Conservation (phyloP, 2,797 vertebrate genomes). For the Pseudotriccus pelzelni region DNA sequence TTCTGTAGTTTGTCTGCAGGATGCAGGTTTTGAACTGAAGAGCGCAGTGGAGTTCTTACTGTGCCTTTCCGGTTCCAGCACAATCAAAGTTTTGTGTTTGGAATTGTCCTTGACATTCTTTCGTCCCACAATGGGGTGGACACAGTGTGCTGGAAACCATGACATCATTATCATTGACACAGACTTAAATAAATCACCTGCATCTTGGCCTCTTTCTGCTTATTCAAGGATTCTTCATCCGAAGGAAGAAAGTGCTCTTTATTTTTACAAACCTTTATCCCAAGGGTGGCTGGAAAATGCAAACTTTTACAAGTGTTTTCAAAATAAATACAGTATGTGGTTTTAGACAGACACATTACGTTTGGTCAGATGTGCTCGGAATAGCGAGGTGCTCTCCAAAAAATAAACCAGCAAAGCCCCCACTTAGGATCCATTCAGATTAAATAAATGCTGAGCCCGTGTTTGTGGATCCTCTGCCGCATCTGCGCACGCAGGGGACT, state of each 20-base stretch:
- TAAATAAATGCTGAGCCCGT: conserved; percentile 15
- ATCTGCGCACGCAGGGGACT: not conserved
- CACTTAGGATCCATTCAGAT: conserved; percentile 41
- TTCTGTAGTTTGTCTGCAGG: conserved; percentile 86
- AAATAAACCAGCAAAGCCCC: conserved; percentile 52
- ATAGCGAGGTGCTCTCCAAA: conserved; percentile 64
- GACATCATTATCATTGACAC: conserved; percentile 96
- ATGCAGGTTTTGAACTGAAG: conserved; percentile 86
- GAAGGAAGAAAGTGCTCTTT: conserved; percentile 81
- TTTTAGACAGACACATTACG: conserved; percentile 70
- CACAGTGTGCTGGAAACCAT: conserved; percentile 91
- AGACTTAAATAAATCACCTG: conserved; percentile 96
- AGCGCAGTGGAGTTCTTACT: conserved; percentile 82
- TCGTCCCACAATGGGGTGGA: conserved; percentile 91
- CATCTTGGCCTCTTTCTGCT: conserved; percentile 80
- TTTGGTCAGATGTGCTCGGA: conserved; percentile 72
- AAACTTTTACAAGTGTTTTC: conserved; percentile 93
- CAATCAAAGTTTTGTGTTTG: conserved; percentile 89
- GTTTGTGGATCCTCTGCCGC: conserved; percentile 21
- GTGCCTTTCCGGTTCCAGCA: conserved; percentile 87
- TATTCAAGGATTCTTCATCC: conserved; percentile 83
- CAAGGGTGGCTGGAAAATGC: conserved; percentile 84
- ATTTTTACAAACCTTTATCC: conserved; percentile 82
- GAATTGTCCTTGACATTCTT: conserved; percentile 98
- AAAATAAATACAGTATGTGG: conserved; percentile 88